Conservation (phyloP, 2,888 invertebrate genomes). For the Parochlus steinenii region DNA sequence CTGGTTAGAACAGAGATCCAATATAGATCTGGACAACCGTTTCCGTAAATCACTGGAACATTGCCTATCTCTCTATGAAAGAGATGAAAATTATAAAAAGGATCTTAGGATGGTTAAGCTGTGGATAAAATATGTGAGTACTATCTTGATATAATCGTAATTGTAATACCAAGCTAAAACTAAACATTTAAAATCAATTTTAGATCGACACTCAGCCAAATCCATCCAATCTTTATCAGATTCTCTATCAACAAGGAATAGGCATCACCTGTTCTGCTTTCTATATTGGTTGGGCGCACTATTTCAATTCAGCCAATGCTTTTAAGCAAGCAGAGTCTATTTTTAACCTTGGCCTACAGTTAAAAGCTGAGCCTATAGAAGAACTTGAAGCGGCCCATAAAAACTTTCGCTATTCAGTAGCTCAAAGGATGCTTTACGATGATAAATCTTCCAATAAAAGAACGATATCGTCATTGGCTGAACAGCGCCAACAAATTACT, state of each 20-base stretch:
- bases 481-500: constrained; percentile 56
- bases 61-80: constrained; percentile 68
- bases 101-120: constrained; percentile 73
- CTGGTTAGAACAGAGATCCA: constrained; percentile 75
- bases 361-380: constrained; percentile 62
- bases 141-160: not conserved
- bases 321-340: constrained; percentile 71
- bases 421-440: constrained; percentile 47
- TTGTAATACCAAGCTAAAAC: not conserved
- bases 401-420: constrained; percentile 56
- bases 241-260: constrained; percentile 62
- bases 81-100: constrained; percentile 64
- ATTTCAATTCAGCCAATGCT: constrained; percentile 67
- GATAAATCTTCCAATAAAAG: constrained; percentile 38
- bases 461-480: constrained; percentile 38
- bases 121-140: constrained; percentile 83
- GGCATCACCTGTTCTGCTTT: constrained; percentile 69
- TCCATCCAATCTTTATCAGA: constrained; percentile 64
- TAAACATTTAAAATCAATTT: constrained; percentile 17
- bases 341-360: constrained; percentile 59
- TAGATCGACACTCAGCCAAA: constrained; percentile 62
- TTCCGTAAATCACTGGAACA: constrained; percentile 72
- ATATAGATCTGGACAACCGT: constrained; percentile 73
- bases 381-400: constrained; percentile 58
- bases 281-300: constrained; percentile 80